phyloP scores from a whole-genome alignment of 2,797 vertebrate genomes.

The Epinephelus awoara region DNA sequence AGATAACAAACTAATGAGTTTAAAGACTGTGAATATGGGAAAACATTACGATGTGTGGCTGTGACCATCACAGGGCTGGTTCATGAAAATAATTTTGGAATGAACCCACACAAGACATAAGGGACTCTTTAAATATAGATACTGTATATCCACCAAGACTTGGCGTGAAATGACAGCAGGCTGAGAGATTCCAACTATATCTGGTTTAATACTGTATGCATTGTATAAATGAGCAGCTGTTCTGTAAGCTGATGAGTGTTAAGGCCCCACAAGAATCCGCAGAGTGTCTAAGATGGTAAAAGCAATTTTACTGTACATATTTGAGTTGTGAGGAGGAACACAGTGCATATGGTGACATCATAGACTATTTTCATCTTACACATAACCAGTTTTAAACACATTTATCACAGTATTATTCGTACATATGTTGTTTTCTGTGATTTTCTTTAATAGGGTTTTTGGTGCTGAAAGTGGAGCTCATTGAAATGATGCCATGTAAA shows the following conservation, averaged over 20 bases:
- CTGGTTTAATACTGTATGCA: not conserved
- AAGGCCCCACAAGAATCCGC: not conserved
- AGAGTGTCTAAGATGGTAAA: not conserved
- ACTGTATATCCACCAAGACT: not conserved
- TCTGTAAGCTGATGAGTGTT: constrained; percentile 12
- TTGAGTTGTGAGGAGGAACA: not conserved
- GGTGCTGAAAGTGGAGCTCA: constrained; percentile 4
- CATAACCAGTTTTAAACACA: not conserved
- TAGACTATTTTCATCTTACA: not conserved
- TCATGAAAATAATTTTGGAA: not conserved
- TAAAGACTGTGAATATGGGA: too few relatives aligned
- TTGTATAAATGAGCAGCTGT: not conserved
- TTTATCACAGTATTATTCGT: not conserved
- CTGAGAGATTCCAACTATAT: constrained; percentile 13
- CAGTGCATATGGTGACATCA: not conserved
- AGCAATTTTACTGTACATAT: not conserved
- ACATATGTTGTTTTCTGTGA: not conserved
- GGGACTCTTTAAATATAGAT: not conserved
- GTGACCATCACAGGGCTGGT: too few relatives aligned
- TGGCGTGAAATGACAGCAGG: constrained; percentile 1
- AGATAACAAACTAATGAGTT: too few relatives aligned
- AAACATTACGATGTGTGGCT: too few relatives aligned
- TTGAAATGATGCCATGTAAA: constrained; percentile 16
- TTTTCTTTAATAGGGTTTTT: not conserved
- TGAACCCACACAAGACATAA: not conserved